These are phyloP conservation scores for Tetraodon nigroviridis DNA, from an alignment of 2,113 vertebrate genomes.

Conservation along the genomic window DNA sequence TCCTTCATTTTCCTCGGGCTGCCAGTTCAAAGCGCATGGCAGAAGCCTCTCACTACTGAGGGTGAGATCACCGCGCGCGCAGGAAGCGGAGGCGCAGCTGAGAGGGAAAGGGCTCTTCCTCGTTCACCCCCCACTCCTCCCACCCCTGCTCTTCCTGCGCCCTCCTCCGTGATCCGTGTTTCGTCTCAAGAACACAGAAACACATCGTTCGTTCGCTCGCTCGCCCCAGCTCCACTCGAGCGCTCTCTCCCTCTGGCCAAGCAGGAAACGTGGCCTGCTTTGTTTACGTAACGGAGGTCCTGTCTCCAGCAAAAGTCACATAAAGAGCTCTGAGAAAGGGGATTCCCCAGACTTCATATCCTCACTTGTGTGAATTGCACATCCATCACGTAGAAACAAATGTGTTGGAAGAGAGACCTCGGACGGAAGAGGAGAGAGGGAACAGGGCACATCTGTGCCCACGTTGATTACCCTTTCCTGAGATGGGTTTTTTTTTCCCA, in stretches of 20 bases:
- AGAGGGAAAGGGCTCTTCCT: constrained; percentile 71
- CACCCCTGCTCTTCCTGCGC: constrained; percentile 43
- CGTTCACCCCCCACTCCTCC: constrained; percentile 35
- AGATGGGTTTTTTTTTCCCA: constrained; percentile 26
- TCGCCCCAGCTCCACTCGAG: constrained; percentile 15
- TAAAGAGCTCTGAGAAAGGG: constrained; percentile 65
- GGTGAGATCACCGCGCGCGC: constrained; percentile 62
- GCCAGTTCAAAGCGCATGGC: constrained; percentile 59
- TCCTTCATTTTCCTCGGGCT: constrained; percentile 29
- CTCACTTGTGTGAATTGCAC: constrained; percentile 57
- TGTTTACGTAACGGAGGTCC: constrained; percentile 65
- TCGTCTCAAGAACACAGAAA: constrained; percentile 61
- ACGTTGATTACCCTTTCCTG: constrained; percentile 50
- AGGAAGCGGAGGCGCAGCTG: constrained; percentile 67
- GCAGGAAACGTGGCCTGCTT: constrained; percentile 56
- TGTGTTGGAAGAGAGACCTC: constrained; percentile 29
- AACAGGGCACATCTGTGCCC: constrained; percentile 56
- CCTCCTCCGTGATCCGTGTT: constrained; percentile 63
- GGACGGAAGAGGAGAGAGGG: constrained; percentile 13
- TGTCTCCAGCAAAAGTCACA: constrained; percentile 50
- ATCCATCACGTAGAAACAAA: constrained; percentile 63
- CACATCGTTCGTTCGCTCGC: constrained; percentile 10
- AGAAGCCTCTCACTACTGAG: constrained; percentile 53
- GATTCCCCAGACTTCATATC: constrained; percentile 66
- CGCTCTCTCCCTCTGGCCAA: constrained; percentile 17